Percentiles rank a stretch among this genome's conserved stretches.
Evolutionary conservation across 2,888 invertebrate genomes (phyloP).

Genomic region (Rhimphoctona megacephalus): DNA sequence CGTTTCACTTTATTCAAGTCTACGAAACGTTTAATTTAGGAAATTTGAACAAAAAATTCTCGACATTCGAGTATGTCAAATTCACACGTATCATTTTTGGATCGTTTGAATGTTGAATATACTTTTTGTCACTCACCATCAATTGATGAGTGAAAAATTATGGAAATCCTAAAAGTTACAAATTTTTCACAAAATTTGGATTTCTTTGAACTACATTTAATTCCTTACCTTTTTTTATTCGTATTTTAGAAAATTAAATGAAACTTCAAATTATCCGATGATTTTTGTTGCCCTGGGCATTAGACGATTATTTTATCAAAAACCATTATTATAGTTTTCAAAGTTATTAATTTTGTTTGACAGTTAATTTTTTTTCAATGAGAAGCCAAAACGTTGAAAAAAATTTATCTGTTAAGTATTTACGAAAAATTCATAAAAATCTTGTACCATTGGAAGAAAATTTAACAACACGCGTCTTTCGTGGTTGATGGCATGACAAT

Average conservation of each 20-base stretch:
- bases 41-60: not conserved
- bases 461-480: not conserved
- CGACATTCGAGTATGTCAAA: not conserved
- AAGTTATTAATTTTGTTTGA: not conserved
- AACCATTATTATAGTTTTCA: not conserved
- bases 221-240: no score
- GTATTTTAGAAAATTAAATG: not conserved
- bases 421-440: constrained; percentile 5
- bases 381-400: not conserved
- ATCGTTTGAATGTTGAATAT: not conserved
- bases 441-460: not conserved
- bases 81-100: not conserved
- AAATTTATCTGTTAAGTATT: not conserved
- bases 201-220: not conserved
- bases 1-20: not conserved
- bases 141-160: not conserved
- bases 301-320: not conserved
- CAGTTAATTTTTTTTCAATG: not conserved
- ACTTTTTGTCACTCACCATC: not conserved
- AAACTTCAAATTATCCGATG: not conserved
- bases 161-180: not conserved
- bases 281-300: not conserved
- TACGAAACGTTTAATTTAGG: not conserved
- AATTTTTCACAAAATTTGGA: not conserved
- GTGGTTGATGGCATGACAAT: not conserved